phyloP scores from a whole-genome alignment of 2,113 vertebrate genomes.

The Ciconia boyciana region DNA sequence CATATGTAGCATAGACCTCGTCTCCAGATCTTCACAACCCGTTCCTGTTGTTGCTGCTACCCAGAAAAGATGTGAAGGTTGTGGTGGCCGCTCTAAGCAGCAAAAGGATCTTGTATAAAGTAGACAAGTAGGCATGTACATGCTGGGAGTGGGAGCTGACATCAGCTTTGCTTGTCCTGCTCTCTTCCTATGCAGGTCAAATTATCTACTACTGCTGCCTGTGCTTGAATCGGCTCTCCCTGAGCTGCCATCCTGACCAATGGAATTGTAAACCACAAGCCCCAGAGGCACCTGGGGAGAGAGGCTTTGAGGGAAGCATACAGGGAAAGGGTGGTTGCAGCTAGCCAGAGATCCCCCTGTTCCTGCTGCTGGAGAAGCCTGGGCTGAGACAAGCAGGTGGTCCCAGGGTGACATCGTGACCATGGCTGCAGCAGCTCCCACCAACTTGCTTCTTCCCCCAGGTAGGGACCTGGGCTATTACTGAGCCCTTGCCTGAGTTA shows the following conservation, averaged over 20 bases:
- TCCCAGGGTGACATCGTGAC: rapidly evolving
- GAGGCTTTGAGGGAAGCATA: neutral
- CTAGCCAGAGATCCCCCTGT: neutral
- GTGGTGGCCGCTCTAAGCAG: neutral
- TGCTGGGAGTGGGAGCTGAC: neutral
- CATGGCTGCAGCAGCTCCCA: neutral
- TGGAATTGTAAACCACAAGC: neutral
- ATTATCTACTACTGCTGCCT: neutral
- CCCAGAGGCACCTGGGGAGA: neutral
- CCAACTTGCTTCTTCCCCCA: too few species aligned
- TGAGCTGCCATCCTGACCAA: neutral
- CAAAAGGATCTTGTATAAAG: neutral
- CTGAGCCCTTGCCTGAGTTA: neutral
- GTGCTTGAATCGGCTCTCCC: rapidly evolving
- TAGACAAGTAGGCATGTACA: neutral
- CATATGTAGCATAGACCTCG: neutral
- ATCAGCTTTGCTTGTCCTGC: neutral
- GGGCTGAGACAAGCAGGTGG: neutral
- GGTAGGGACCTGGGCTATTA: neutral
- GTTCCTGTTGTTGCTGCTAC: neutral
- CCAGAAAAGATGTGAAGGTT: neutral
- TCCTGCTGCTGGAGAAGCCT: neutral
- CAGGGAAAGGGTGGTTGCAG: neutral
- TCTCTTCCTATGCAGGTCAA: neutral
- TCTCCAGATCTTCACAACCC: neutral